Conservation (phyloP, 2,113 vertebrate species). For the Lota lota region DNA sequence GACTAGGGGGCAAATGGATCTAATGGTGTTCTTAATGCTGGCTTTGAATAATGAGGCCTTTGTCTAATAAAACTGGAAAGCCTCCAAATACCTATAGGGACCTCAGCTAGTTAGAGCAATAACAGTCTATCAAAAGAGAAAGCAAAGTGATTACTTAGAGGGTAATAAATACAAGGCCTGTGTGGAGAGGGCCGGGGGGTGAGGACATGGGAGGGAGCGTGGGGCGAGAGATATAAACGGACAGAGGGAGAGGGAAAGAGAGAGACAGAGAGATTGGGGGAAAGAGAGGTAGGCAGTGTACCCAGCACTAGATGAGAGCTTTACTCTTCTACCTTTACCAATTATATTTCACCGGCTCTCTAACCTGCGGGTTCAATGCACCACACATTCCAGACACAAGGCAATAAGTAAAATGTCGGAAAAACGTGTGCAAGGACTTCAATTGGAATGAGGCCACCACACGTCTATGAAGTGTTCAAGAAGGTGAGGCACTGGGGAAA, state of each 20-base stretch:
- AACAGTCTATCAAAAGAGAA: constrained; percentile 76
- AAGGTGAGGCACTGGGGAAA: constrained; percentile 15
- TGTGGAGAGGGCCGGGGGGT: constrained; percentile 60
- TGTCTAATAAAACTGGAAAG: constrained; percentile 78
- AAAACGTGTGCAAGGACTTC: not conserved
- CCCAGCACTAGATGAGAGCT: constrained; percentile 3
- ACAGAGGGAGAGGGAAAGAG: constrained; percentile 31
- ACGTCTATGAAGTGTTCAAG: constrained; percentile 29
- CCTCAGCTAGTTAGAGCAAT: constrained; percentile 69
- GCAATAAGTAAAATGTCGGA: constrained; percentile 6
- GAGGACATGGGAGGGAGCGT: constrained; percentile 16
- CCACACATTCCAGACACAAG: not conserved
- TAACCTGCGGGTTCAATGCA: constrained; percentile 1
- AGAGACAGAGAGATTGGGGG: constrained; percentile 31
- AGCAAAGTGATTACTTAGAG: constrained; percentile 75
- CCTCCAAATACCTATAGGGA: constrained; percentile 75
- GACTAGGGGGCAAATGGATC: constrained; percentile 70
- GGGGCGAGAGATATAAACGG: constrained; percentile 26
- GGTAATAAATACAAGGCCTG: constrained; percentile 72
- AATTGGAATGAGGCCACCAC: constrained; percentile 13
- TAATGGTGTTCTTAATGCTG: constrained; percentile 64
- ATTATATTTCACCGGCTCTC: constrained; percentile 6
- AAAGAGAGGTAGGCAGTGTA: constrained; percentile 33
- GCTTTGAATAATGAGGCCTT: constrained; percentile 72
- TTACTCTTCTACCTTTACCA: constrained; percentile 16